Base-by-base conservation (phyloP, 2,888 invertebrate species). In the Drosophila lacicola region DNA sequence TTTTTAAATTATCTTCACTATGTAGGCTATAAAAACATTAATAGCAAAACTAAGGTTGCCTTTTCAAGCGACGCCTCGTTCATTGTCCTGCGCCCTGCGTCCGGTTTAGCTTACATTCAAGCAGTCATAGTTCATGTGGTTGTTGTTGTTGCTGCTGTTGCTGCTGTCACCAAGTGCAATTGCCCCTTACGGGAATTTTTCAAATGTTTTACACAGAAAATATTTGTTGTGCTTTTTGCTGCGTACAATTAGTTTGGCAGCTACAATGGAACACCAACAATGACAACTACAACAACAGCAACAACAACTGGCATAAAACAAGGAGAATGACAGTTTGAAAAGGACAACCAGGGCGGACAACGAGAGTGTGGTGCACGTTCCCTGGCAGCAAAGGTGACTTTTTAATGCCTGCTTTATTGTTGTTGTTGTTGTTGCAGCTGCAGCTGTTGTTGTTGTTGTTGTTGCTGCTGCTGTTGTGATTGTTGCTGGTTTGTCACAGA, bases 241-340 rank as follows among this genome's bases (percentile, higher is more conserved):
- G 87, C 81, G 81, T 83, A 82, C 87, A 86, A 86, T 86, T 86
- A 86, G 85, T 87, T 86, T 85, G 81, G 67, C 72, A 78, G 69
- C 77, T 62, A 74, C 68, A 78, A 67, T 71, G 47, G 60, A 69
- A 53, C 54, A 66, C 46, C 45, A 62, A 62, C 75, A 76, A 65
- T 51, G 78, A 70, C 70, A 29, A 29, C 29, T 29, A 29, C 60
- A 69, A 57, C 46, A 68, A 54, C 44, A 50, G 41, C 61, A 56
- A 41, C 45, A 75, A 82, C 78, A 83, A 80, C 83, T 80, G 80
- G 71, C 83, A 85, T 83, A 81, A 83, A 85, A 83, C 83, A 84
- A 81, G 71, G 71, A 70, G 68, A 80, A 83, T 81, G 82, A 82
- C 82, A 85, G 79, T 85, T 81, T 68, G 69, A 82, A 81, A 83